Base-by-base conservation (phyloP, 2,888 invertebrate genomes). In the Acrocyrtus sp. region DNA sequence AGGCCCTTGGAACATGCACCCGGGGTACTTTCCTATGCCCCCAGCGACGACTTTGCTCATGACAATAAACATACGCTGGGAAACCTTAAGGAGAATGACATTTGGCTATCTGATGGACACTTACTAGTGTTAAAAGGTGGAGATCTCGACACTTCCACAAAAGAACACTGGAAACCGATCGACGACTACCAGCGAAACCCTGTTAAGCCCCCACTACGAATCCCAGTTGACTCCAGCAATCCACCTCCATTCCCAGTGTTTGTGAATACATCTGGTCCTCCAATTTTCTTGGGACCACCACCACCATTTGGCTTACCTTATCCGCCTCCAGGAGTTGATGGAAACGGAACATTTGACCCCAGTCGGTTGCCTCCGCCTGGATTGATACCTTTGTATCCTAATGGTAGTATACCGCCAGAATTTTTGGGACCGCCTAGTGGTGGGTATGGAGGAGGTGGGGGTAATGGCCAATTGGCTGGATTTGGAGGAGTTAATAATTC, bases 221-320 rank as follows among this genome's bases (percentile, higher is more conserved):
- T 95, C 82, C 94, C 94, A 48, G 85, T 89, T 60, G 90, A 90
- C 84, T 93, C 94, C 10, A 75, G 72, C 85, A 90, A 94, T 82
- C 94, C 95, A 85, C 95, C 95, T 88, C 95, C 95, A 86, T 95
- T 95, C 91, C 95, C 95, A 84, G 91, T 95, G 85, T 94, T 92
- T 86, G 90, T 95, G 85, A 88, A 89, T 85, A 92, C 94, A 84
- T 89, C 90, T 83, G 94, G 93, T 83, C 94, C 94, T 84, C 88
- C 94, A 85, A 90, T 93, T 87, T 91, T 94, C 88, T 89, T 95
- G 86, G 88, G 89, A 82, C 90, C 90, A 88, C 87, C 89, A 87
- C 88, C 91, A 22, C 81, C 80, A n/a, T 80, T 79, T 87, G 87
- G 90, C 87, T 88, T 88, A 87, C 87, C 88, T 85, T 90, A 88